A percentile compares a stretch with the other conserved stretches of the same genome.
These are phyloP conservation scores for Scarus forsteni DNA, from an alignment of 2,797 vertebrate species.

Conservation along the genomic window DNA sequence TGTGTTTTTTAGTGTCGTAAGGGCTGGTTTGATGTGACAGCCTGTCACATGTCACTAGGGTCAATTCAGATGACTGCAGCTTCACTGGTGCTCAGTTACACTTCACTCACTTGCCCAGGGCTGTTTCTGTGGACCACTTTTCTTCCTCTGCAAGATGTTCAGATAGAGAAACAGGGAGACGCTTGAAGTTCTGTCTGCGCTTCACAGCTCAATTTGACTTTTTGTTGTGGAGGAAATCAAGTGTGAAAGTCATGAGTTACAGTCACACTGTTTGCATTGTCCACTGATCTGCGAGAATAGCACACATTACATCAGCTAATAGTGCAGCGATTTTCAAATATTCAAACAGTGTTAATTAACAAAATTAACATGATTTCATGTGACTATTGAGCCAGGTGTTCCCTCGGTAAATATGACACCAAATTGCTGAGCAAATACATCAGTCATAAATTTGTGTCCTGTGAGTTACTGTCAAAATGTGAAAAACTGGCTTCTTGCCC, in stretches of 20 bases:
- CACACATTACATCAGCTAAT: conserved; percentile 23
- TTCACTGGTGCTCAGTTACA: conserved; percentile 52
- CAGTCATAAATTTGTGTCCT: no score
- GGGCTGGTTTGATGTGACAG: conserved; percentile 73
- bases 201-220: conserved; percentile 30
- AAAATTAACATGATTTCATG: no score
- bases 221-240: conserved; percentile 12
- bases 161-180: conserved; percentile 10
- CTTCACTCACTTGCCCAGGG: conserved; percentile 27
- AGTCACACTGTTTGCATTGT: conserved; percentile 34
- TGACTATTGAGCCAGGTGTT: no score
- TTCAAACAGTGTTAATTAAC: no score
- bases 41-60: conserved; percentile 67
- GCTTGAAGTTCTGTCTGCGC: conserved; percentile 11
- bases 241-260: conserved; percentile 23
- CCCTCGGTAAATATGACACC: no score
- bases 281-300: neutral
- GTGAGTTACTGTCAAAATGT: no score
- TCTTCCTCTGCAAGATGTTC: conserved; percentile 27
- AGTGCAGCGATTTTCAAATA: neutral
- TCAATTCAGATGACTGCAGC: conserved; percentile 67
- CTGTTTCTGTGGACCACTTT: conserved; percentile 34
- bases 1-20: conserved; percentile 78
- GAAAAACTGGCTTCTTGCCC: no score
- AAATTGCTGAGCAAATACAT: no score